Evolutionary conservation across 2,797 vertebrate genomes (phyloP), one percentile per base, ranked within the genome.

Genomic region (Neomorphus geoffroyi): DNA sequence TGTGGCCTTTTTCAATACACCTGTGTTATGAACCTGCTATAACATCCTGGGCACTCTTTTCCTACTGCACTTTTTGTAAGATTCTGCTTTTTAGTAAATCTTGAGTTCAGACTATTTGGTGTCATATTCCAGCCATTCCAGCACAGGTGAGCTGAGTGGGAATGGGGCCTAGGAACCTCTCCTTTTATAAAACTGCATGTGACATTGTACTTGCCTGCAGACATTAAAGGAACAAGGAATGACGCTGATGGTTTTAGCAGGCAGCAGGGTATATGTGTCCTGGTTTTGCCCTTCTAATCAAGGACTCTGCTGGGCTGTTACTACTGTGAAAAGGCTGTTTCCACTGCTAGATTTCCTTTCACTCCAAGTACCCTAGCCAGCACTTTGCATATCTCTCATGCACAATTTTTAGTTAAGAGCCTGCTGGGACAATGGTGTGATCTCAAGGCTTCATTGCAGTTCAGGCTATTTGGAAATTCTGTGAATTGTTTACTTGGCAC

Each of bases 1-100:
- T 24, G 13, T 82, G 18, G 3, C 1, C 10, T 75, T 72, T 74
- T 66, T 45, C n/a, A 24, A 4, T 33, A 23, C 0, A 0, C 50
- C 18, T 80, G 3, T 35, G 18, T 65, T 58, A 43, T 16, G 16
- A 80, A 16, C 23, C 48, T 5, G 6, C 13, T 35, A 7, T 19
- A 51, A 39, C 2, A 5, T 35, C 5, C 32, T 15, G 18, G 16
- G 2, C 21, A 7, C 6, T 16, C 17, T 61, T 83, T 84, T 62
- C 11, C 26, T 53, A 26, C 7, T 62, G 18, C 5, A 6, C 4
- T 21, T 18, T 16, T 39, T 84, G 33, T 7, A 61, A 58, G 17
- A 6, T 82, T 85, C 51, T 91, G 7, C 11, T 74, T 73, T 67
- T 64, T 37, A 39, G 22, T 62, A 35, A 71, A 50, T 66, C 33